Conservation (phyloP, 2,888 invertebrate species). For the Homarus gammarus region DNA sequence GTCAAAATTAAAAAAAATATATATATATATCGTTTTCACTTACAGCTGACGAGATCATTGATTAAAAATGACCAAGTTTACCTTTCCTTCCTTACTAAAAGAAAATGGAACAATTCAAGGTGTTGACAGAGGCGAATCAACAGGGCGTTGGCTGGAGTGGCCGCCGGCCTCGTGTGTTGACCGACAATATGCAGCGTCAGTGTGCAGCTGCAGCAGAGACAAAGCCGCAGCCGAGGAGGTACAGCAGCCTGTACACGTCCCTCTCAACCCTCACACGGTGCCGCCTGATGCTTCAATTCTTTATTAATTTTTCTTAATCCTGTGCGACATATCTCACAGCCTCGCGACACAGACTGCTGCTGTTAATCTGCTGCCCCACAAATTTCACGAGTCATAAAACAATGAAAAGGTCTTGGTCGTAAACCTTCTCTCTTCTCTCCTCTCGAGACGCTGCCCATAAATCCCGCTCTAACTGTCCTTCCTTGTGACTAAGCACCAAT, state of each 20-base stretch:
- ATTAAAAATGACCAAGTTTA: no score
- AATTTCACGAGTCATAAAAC: background rate
- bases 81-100: background rate
- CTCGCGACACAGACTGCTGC: background rate
- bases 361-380: background rate
- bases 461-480: slow-evolving; percentile 10
- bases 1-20: no score
- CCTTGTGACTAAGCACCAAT: slow-evolving; percentile 12
- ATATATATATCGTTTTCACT: no score
- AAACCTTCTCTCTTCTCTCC: background rate
- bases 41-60: no score
- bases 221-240: background rate
- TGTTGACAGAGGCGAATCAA: background rate
- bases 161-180: background rate
- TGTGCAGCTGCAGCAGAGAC: background rate
- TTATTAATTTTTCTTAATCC: background rate
- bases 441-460: background rate
- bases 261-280: background rate
- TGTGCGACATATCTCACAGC: background rate
- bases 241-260: background rate
- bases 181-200: slow-evolving; percentile 2
- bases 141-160: background rate
- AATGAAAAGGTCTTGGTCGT: background rate
- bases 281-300: background rate
- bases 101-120: background rate